These are phyloP conservation scores for Nothocercus nigrocapillus DNA, from an alignment of 2,113 vertebrate genomes.

Conservation along the genomic window DNA sequence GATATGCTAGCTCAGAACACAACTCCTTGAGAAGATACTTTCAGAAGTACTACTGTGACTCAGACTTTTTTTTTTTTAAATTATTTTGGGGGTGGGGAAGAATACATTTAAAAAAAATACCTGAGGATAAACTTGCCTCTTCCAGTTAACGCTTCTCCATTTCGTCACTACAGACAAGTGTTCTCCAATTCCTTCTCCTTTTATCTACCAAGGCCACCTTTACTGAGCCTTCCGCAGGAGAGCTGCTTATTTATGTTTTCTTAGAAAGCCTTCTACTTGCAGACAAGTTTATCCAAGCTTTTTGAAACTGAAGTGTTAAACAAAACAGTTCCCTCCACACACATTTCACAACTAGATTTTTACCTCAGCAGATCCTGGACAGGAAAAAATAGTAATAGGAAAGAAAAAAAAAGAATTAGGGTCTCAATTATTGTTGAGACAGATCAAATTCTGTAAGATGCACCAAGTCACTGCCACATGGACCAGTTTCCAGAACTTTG, in stretches of 20 bases:
- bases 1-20: slow-evolving; percentile 8
- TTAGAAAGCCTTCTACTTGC: neutral
- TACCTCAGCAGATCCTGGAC: neutral
- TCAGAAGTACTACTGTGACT: neutral
- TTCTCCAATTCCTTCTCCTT: slow-evolving; percentile 14
- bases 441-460: neutral
- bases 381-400: neutral
- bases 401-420: neutral
- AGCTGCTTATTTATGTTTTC: neutral
- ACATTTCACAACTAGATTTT: neutral
- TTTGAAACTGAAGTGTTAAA: neutral
- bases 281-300: neutral
- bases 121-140: neutral
- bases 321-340: neutral
- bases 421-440: neutral
- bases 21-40: slow-evolving; percentile 40
- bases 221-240: neutral
- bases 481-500: neutral
- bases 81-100: neutral
- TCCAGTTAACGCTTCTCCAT: neutral
- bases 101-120: neutral
- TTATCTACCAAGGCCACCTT: slow-evolving; percentile 50
- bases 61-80: neutral
- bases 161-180: neutral
- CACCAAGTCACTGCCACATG: neutral